Conservation (phyloP, 2,888 invertebrate species). For the Microchrysa polita region DNA sequence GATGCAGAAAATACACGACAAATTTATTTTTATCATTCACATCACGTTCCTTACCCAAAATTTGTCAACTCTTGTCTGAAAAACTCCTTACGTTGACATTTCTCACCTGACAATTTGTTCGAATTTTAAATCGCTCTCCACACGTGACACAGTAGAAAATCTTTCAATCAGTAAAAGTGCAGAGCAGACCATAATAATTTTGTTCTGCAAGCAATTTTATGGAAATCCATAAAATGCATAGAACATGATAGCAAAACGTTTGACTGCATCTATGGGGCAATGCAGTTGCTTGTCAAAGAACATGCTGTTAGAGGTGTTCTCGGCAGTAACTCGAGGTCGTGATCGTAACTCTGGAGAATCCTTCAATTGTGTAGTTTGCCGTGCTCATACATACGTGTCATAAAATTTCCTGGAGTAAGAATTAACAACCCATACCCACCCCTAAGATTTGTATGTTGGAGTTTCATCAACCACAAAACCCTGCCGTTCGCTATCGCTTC, state of each 20-base stretch:
- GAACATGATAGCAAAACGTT: neutral
- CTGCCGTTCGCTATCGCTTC: neutral
- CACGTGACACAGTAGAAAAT: neutral
- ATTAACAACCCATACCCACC: conserved; percentile 7
- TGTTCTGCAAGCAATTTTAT: neutral
- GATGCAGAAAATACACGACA: no score
- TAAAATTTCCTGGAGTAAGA: conserved; percentile 23
- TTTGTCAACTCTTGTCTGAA: neutral
- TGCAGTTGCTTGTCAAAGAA: neutral
- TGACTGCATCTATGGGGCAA: no score
- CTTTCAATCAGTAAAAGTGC: neutral
- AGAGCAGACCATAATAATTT: neutral
- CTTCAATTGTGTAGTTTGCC: neutral
- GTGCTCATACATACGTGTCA: conserved; percentile 19
- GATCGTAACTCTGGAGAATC: no score
- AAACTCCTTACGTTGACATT: neutral
- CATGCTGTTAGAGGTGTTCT: no score
- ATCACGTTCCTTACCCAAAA: neutral
- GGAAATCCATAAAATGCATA: neutral
- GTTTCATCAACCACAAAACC: neutral
- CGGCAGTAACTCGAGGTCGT: no score
- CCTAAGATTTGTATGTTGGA: neutral
- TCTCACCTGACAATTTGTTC: neutral
- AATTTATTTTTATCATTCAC: neutral
- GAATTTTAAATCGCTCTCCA: neutral